Evolutionary conservation across 2,797 vertebrate genomes (phyloP), one percentile per base, ranked within the genome.

Genomic region (Pelobates cultripes): DNA sequence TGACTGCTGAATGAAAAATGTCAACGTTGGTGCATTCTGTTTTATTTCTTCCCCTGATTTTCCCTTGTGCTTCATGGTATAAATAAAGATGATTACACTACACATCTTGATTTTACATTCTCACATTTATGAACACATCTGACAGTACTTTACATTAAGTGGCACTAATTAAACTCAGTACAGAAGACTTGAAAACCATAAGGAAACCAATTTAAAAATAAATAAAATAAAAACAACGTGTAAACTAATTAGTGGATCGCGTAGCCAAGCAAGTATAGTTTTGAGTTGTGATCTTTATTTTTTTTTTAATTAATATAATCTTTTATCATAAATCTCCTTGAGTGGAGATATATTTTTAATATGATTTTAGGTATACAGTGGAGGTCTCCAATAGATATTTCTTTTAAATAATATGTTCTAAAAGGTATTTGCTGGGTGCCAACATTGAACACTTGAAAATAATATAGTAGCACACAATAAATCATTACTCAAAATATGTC

Each of bases 81-180:
- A 80, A 84, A 84, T 75, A 76, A 84, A 76, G 77, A 80, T 79
- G 82, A 84, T 84, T 84, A 72, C 67, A 79, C 71, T 75, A 79
- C 77, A 80, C 74, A 84, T 84, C 82, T 76, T 66, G 72, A 79
- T 79, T 79, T 75, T 79, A 83, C 67, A 75, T 79, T 74, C 82
- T 83, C 72, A 84, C 44, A 45, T 80, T 55, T 82, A 47, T 57
- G 84, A 75, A 78, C 44, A 70, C 70, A 57, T 81, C 63, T 84
- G 83, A 84, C 71, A 57, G 80, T 78, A 53, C 28, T 81, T 64
- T 79, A 75, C 14, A 75, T 10, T 45, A 67, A 28, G 84, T 70
- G 47, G 44, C 45, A 78, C 82, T 82, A 80, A 73, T 75, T 61
- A 61, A 61, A 85, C 44, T 72, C 77, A 72, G 60, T 71, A 80